Base-by-base conservation (phyloP, 2,797 vertebrate genomes). In the Spea hammondii region DNA sequence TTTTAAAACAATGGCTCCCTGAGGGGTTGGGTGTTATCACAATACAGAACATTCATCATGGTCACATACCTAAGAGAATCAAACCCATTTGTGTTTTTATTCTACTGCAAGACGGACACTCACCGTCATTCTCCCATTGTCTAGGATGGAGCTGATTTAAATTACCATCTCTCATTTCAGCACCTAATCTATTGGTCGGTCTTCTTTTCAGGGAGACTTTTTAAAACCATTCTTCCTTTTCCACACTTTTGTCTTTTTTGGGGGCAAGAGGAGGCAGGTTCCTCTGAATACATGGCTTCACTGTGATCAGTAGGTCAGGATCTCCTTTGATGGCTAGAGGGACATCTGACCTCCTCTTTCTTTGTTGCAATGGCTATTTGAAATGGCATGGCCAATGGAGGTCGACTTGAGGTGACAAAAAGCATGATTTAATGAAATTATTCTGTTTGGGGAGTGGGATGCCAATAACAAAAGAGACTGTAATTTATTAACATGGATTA, bases 161-260 rank as follows among this genome's bases (percentile, higher is more conserved):
- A 74, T 64, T 69, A 50, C 57, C 72, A 75, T 79, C 49, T 59
- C 55, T 79, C 72, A 62, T 79, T 73, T 79, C 78, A 54, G 9
- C 78, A 17, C 8, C 7, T 75, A 79, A 70, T 72, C 78, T 70
- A 59, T 69, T 44, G 47, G 71, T 59, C 71, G 57, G 64, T 74
- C 72, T 62, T 55, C 78, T 10, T 68, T 75, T 74, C 65, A 74
- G 49, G n/a, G 13, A 7, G 32, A 9, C 57, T 13, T 67, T 73
- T 54, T 32, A 32, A 68, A 65, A 65, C 77, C n/a, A 32, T 74
- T 64, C 65, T 72, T 67, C 3, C 14, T 3, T 32, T 62, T 62
- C 12, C 59, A 62, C 59, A 17, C 59, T 44, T 70, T 55, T 55
- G 44, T 62, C 11, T 14, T 53, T 12, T 17, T 7, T 65, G 44